Base-by-base conservation (phyloP, 2,888 invertebrate genomes). In the Orthonychiurus folsomi region DNA sequence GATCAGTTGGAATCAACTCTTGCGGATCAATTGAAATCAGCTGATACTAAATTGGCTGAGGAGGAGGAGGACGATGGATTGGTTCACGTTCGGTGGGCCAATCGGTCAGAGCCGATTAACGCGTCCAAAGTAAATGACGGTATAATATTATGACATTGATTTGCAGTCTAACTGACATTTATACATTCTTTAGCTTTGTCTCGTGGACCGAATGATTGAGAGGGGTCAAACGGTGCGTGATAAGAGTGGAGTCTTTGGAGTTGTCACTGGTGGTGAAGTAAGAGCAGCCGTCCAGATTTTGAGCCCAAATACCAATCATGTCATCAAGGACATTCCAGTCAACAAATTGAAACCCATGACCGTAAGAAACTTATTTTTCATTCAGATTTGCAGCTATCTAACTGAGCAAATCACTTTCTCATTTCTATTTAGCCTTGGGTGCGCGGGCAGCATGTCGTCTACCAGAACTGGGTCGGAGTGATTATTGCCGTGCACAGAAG, bases 171-270 rank as follows among this genome's bases (percentile, higher is more conserved):
- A n/a, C n/a, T n/a, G n/a, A n/a, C n/a, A n/a, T n/a, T n/a, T n/a
- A 21, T 48, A 56, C 12, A 15, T 50, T 63, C 73, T 74, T 9
- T 74, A 93, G 88, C 87, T 94, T 70, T 86, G 87, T 20, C 77
- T 95, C 64, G 88, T 89, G 59, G 93, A 93, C 76, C 82, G 95
- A 63, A 89, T 90, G 12, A 79, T 95, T 64, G 89, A 93, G 86
- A 93, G 93, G 1, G 93, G 91, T 15, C 92, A 92, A 81, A 88
- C 91, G 1, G 89, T 92, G 2, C 81, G 87, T 57, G 63, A 60
- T 28, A 5, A 50, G 24, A 55, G 63, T 1, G 66, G 66, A 2
- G 12, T 61, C 0, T n/a, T 50, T 48, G 70, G 70, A 12, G 65
- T 63, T 1, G 63, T 70, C 74, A 83, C 89, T 64, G 87, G 89